Evolutionary conservation across 2,888 invertebrate species (phyloP), one percentile per base, ranked within the genome.

Genomic region (Lottia scabra): DNA sequence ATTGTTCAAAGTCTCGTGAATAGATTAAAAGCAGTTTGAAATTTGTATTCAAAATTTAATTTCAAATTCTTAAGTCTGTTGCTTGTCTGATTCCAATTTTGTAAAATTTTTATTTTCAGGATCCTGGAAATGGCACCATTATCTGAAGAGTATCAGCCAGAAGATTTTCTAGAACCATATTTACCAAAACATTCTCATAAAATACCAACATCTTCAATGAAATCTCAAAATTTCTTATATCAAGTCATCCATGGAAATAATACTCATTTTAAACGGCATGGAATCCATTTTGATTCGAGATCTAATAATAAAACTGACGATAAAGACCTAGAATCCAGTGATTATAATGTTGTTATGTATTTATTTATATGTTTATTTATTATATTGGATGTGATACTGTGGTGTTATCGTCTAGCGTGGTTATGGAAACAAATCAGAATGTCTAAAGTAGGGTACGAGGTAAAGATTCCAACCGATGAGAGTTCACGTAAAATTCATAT

Each of bases 341-440:
- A 56, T 56, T 56, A 56, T 13, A 76, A 72, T 64, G 71, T 71
- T 10, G 74, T 81, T 26, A 65, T 83, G 30, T 81, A 83, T 66
- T 79, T 84, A 23, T 79, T 85, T 43, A 81, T 87, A 15, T 76
- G 77, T 56, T 75, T 83, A 16, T 85, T 87, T 74, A 63, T 86
- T 13, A 23, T 81, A 2, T 70, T 85, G 67, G 87, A 87, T 74
- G 66, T 81, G 0, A 76, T 85, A 12, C 75, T 87, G 46, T 74
- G 83, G 62, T 67, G 75, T 13, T 86, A 83, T 70, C 78, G 87
- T n/a, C 77, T 84, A 56, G 80, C 83, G 10, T 84, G 87, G 85
- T 63, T 84, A 66, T 75, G 72, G 46, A 78, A 74, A 67, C 80
- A 82, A 70, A 67, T 83, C 23, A 73, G 71, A 43, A 79, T 81